A percentile compares a stretch with the other conserved stretches of the same genome.
Conservation (phyloP, 2,888 invertebrate species). For the Nomada goodeniana region DNA sequence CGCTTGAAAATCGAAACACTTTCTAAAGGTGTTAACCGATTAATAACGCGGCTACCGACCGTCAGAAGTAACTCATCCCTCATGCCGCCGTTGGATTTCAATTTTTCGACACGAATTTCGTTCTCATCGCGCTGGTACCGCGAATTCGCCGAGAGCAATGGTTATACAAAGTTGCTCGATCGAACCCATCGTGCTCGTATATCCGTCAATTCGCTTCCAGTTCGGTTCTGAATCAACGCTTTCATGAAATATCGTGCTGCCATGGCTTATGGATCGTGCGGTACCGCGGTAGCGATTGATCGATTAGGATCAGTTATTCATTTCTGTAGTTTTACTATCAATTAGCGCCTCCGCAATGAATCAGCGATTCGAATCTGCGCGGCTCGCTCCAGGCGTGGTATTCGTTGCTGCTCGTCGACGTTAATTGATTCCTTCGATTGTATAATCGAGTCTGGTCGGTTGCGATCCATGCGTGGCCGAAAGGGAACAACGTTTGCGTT, state of each 20-base stretch:
- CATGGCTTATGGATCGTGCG: constrained; percentile 33
- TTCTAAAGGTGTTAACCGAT: constrained; percentile 31
- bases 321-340: constrained; percentile 75
- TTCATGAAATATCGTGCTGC: constrained; percentile 48
- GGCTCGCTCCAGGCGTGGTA: constrained; percentile 27
- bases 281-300: constrained; percentile 67
- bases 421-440: constrained; percentile 78
- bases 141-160: constrained; percentile 14
- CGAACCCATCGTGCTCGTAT: background rate
- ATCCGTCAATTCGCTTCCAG: background rate
- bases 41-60: constrained; percentile 7
- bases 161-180: background rate
- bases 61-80: constrained; percentile 1
- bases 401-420: constrained; percentile 68
- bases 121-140: constrained; percentile 17
- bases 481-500: constrained; percentile 55
- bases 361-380: constrained; percentile 68
- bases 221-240: constrained; percentile 18
- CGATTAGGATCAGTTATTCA: constrained; percentile 73
- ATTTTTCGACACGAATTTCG: constrained; percentile 31
- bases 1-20: constrained; percentile 30
- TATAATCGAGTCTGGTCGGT: constrained; percentile 69
- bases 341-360: constrained; percentile 76
- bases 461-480: constrained; percentile 37
- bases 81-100: background rate